phyloP scores from a whole-genome alignment of 2,797 vertebrate species.

The Cottoperca gobio region DNA sequence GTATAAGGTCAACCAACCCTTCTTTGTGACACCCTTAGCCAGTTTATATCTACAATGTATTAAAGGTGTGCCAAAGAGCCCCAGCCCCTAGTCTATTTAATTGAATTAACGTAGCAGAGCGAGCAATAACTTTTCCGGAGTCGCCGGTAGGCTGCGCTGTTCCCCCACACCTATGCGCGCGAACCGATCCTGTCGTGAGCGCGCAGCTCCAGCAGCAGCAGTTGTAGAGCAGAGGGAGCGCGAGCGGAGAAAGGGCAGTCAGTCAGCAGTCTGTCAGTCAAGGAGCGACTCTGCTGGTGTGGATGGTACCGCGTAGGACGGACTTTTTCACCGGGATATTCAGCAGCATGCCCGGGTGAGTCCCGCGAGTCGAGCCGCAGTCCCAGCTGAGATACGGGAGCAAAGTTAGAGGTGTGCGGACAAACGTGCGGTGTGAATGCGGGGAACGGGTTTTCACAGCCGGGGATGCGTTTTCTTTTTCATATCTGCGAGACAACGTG shows the following conservation, averaged over 20 bases:
- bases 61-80: no score
- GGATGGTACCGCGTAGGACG: constrained; percentile 45
- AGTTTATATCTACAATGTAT: not conserved
- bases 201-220: constrained; percentile 39
- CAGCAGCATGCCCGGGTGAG: constrained; percentile 53
- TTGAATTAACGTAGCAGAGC: not conserved
- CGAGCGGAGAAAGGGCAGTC: not conserved
- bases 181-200: not conserved
- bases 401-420: constrained; percentile 24
- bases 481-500: not conserved
- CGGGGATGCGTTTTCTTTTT: not conserved
- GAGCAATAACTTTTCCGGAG: not conserved
- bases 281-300: constrained; percentile 2
- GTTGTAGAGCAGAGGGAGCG: not conserved
- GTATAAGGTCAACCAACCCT: not conserved
- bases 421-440: constrained; percentile 2
- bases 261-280: constrained; percentile 4
- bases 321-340: constrained; percentile 29
- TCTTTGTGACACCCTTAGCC: not conserved
- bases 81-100: no score
- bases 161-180: constrained; percentile 35
- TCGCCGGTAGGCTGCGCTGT: constrained; percentile 71
- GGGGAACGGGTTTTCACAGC: not conserved
- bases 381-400: not conserved
- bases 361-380: constrained; percentile 6